Base-by-base conservation (phyloP, 2,113 vertebrate genomes). In the Dascyllus trimaculatus region DNA sequence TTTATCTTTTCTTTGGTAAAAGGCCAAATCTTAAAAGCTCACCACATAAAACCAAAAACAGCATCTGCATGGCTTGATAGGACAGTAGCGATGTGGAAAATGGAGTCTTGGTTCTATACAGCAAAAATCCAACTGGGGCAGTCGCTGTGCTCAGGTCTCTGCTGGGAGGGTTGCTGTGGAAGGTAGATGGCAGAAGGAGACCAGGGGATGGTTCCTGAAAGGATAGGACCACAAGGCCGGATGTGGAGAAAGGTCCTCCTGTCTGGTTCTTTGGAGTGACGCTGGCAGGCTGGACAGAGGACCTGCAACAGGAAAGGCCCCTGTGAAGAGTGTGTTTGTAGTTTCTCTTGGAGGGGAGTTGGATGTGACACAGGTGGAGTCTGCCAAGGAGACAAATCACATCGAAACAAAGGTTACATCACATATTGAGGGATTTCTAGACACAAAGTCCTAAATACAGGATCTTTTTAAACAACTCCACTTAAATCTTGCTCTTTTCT, bases 241-340 rank as follows among this genome's bases (percentile, higher is more conserved):
- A 95, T 90, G 74, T 96, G 93, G 21, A 99, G 88, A 77, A 99
- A 99, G 9, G 98, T 96, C 2, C 87, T 95, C 82, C 96, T 94
- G 75, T 96, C 96, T 0, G 89, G 81, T 4, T 92, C 79, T 0
- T 51, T 11, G 0, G 70, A 14, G 0, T 93, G 86, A 78, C 96
- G 96, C 40, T 89, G 88, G 62, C 96, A 97, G 51, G 84, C 25
- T 0, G 91, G 88, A 56, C 97, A 97, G n/a, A 75, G 94, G 19
- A 98, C 92, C 84, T 96, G 91, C 3, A 98, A 89, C 29, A 93
- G 77, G 0, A 98, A 95, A 8, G 96, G 91, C 0, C 94, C 94
- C 21, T 40, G 95, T 96, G 88, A 96, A 96, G 60, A 93, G 82
- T 35, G 86, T 90, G 25, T 84, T 43, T 18, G 21, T 56, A 49